Conservation (phyloP, 2,888 invertebrate species). For the Andrena fulva region DNA sequence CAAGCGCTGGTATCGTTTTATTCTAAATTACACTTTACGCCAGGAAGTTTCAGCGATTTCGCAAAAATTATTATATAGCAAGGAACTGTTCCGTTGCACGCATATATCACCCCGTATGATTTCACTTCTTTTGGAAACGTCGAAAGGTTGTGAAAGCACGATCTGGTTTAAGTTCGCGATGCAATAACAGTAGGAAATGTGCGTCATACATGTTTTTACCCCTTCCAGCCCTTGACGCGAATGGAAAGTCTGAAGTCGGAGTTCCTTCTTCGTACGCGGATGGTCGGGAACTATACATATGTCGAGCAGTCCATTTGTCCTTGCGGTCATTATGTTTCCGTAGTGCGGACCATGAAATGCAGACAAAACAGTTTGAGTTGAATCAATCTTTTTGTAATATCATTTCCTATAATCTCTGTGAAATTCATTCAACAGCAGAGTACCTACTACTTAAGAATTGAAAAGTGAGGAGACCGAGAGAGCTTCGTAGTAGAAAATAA, state of each 20-base stretch:
- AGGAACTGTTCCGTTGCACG: not conserved
- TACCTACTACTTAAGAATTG: too few species aligned
- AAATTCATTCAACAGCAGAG: too few species aligned
- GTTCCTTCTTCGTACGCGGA: constrained; percentile 50
- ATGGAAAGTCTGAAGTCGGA: constrained; percentile 63
- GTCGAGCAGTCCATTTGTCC: constrained; percentile 29
- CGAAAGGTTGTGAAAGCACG: constrained; percentile 66
- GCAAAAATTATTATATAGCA: not conserved
- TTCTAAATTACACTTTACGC: not conserved
- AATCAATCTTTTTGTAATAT: not conserved
- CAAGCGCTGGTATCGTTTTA: not conserved
- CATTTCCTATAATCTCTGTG: not conserved
- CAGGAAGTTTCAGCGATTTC: constrained; percentile 7
- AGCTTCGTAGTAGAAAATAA: too few species aligned
- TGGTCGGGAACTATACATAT: constrained; percentile 39
- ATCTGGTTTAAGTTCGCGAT: constrained; percentile 54
- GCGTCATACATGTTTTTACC: constrained; percentile 51
- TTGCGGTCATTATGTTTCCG: constrained; percentile 60
- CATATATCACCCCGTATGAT: constrained; percentile 35
- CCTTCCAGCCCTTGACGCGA: constrained; percentile 8
- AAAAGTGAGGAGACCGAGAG: too few species aligned
- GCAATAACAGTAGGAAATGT: constrained; percentile 53
- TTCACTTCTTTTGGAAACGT: constrained; percentile 66
- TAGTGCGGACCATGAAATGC: not conserved
- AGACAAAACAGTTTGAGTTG: not conserved